Conservation (phyloP, 2,797 vertebrate genomes). For the Selene dorsalis region DNA sequence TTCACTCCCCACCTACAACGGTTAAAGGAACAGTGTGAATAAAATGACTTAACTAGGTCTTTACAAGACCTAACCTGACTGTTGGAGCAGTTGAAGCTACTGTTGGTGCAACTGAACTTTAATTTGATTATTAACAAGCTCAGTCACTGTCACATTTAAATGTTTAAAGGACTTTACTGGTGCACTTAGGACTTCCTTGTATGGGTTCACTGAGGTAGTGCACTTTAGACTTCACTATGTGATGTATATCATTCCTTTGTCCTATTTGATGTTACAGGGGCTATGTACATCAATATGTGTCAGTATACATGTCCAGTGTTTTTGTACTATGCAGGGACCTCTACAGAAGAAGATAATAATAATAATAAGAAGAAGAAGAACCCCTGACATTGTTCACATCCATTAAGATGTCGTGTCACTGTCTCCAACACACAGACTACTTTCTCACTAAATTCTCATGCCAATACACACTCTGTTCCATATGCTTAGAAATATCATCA, state of each 20-base stretch:
- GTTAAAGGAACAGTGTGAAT: background rate
- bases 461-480: no score
- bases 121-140: background rate
- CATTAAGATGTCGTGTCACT: background rate
- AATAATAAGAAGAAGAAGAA: no score
- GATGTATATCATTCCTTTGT: background rate
- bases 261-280: slow-evolving; percentile 5
- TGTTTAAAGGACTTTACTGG: background rate
- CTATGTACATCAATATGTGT: background rate
- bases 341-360: background rate
- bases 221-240: background rate
- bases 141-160: background rate
- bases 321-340: background rate
- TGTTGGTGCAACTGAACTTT: slow-evolving; percentile 1
- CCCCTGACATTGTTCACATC: background rate
- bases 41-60: slow-evolving; percentile 4
- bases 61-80: background rate
- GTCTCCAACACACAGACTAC: background rate
- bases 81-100: background rate
- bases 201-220: background rate
- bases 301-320: background rate
- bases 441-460: background rate
- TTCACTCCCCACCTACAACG: background rate
- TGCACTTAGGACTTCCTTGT: background rate
- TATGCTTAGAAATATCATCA: no score